These are phyloP conservation scores for Rhinatrema bivittatum DNA, from an alignment of 2,797 vertebrate species.

Conservation along the genomic window DNA sequence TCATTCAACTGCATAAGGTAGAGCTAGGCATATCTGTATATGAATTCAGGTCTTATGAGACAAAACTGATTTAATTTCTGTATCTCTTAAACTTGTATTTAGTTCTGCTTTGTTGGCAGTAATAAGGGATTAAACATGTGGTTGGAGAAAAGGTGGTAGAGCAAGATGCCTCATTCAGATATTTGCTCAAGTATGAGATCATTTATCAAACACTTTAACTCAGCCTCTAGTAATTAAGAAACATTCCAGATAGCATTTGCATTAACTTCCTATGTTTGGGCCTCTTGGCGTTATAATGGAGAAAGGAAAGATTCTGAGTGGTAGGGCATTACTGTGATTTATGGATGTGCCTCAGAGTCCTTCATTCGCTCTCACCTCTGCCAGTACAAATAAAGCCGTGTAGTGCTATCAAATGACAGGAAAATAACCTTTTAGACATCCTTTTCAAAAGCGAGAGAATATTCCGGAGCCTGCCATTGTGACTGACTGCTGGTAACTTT, in stretches of 20 bases:
- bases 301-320: conserved; percentile 21
- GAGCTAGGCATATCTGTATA: too few species aligned
- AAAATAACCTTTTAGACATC: neutral
- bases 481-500: too few species aligned
- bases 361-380: conserved; percentile 10
- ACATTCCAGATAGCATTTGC: conserved; percentile 13
- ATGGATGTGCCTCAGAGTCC: conserved; percentile 24
- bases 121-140: neutral
- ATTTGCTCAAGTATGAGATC: conserved; percentile 19
- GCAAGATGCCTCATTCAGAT: conserved; percentile 6
- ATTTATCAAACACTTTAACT: conserved; percentile 14
- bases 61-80: too few species aligned
- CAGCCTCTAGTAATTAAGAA: conserved; percentile 25
- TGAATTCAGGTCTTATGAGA: too few species aligned
- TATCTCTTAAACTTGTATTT: too few species aligned
- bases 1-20: too few species aligned
- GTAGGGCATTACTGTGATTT: conserved; percentile 1
- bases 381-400: neutral
- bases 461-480: too few species aligned
- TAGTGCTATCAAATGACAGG: neutral
- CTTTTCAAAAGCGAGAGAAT: neutral
- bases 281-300: conserved; percentile 22
- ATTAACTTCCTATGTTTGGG: conserved; percentile 14
- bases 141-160: conserved; percentile 2
- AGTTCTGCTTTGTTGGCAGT: too few species aligned